Evolutionary conservation across 2,113 vertebrate genomes (phyloP), one percentile per base, ranked within the genome.

Genomic region (Centropristis striata): DNA sequence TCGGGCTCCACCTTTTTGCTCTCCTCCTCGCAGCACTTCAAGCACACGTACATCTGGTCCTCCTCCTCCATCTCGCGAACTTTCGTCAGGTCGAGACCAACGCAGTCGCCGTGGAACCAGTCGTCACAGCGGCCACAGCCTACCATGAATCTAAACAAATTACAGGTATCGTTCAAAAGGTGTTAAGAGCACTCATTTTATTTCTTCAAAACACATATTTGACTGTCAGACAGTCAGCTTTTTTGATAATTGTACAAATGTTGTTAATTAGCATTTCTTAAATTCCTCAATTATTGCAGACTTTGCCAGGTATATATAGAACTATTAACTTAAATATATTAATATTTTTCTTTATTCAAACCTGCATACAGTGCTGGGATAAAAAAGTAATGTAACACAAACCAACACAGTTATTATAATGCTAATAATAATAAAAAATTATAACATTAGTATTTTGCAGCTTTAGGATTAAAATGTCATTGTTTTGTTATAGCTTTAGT

Each of bases 81-180:
- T 93, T 99, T 98, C 36, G 94, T 94, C 86, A 99, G 95, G 90
- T 97, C 98, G 65, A 99, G 91, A 21, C 98, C 98, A 83, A 99
- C 97, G 67, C 98, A 99, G 81, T 99, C 98, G 5, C 98, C 98
- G 1, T 99, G 98, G 95, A 99, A 99, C 98, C 98, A 99, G 92
- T 99, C 98, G 70, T 99, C 98, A 81, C 98, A 99, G 86, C 96
- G 96, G 55, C 98, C 98, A 53, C 98, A 99, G 74, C 98, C 98
- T 16, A 99, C 97, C 98, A 99, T 99, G 88, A 99, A 99, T 94
- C 98, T 99, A 81, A 57, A 90, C 69, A 80, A 3, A 82, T 44
- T 2, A 23, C 0, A 0, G 1, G 5, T 9, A 4, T 50, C 2
- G 50, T 67, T 60, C 25, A 75, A 57, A 28, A 39, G 16, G 47